phyloP scores from a whole-genome alignment of 2,888 invertebrate species.

The Agriopis aurantiaria region DNA sequence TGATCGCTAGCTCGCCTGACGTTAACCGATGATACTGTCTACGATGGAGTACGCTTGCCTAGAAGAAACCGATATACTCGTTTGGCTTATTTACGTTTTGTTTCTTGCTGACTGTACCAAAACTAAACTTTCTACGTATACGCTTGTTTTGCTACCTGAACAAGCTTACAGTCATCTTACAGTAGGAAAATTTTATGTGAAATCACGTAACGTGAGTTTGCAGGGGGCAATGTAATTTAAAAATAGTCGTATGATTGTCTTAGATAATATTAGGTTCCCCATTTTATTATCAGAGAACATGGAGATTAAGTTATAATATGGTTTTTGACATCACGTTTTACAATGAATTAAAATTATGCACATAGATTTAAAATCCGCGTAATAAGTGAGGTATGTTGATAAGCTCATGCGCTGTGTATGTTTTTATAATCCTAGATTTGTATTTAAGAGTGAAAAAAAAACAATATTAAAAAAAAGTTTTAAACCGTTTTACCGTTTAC shows the following conservation, averaged over 20 bases:
- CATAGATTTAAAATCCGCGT: slow-evolving; percentile 5
- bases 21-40: too few species aligned
- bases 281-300: slow-evolving; percentile 15
- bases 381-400: background rate
- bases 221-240: slow-evolving; percentile 32
- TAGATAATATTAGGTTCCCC: slow-evolving; percentile 23
- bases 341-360: background rate
- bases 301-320: slow-evolving; percentile 12
- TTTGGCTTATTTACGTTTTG: too few species aligned
- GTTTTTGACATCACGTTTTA: slow-evolving; percentile 12
- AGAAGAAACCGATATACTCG: too few species aligned
- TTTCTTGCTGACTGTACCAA: slow-evolving; percentile 20
- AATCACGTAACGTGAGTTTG: slow-evolving; percentile 20
- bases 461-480: too few species aligned
- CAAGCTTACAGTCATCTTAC: slow-evolving; percentile 21
- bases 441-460: too few species aligned
- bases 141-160: slow-evolving; percentile 17
- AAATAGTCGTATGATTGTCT: slow-evolving; percentile 12
- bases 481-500: too few species aligned
- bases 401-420: background rate
- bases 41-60: too few species aligned
- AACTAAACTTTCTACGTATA: slow-evolving; percentile 15
- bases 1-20: too few species aligned
- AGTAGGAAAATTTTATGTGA: slow-evolving; percentile 35
- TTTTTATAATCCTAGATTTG: background rate